Conservation (phyloP, 2,113 vertebrate species). For the Triplophysa dalaica region DNA sequence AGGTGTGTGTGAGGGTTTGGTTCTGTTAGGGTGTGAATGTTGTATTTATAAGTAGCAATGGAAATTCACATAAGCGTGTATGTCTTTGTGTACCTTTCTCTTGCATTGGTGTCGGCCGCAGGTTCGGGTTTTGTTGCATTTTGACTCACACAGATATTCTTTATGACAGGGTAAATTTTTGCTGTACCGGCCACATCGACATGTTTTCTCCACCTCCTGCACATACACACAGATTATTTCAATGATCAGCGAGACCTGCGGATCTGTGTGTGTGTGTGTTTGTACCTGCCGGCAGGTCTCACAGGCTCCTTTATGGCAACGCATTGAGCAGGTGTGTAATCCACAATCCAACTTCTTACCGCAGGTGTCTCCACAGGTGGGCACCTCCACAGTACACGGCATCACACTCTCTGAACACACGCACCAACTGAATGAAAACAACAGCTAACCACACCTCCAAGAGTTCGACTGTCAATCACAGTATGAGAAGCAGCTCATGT, state of each 20-base stretch:
- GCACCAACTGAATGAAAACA: slow-evolving; percentile 1
- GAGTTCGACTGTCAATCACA: too few relatives aligned
- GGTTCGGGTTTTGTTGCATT: slow-evolving; percentile 84
- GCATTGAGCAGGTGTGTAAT: slow-evolving; percentile 91
- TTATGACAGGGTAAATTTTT: slow-evolving; percentile 89
- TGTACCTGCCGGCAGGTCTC: slow-evolving; percentile 93
- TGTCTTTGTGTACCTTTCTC: slow-evolving; percentile 81
- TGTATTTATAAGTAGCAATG: too few relatives aligned
- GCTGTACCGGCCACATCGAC: slow-evolving; percentile 89
- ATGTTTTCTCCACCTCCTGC: slow-evolving; percentile 93
- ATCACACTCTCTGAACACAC: slow-evolving; percentile 79
- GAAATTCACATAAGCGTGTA: not conserved
- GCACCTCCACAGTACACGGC: slow-evolving; percentile 92
- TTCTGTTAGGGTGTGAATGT: too few relatives aligned
- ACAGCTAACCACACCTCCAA: not conserved
- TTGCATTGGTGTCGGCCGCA: slow-evolving; percentile 93
- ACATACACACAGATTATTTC: slow-evolving; percentile 18
- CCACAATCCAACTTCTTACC: slow-evolving; percentile 87
- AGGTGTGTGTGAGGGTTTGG: too few relatives aligned
- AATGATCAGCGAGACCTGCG: not conserved
- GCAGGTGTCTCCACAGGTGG: slow-evolving; percentile 92
- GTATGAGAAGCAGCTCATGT: too few relatives aligned
- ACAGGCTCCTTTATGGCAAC: slow-evolving; percentile 91
- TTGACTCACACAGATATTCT: slow-evolving; percentile 92
- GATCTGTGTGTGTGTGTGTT: slow-evolving; percentile 17